Base-by-base conservation (phyloP, 2,113 vertebrate genomes). In the Tursiops truncatus region DNA sequence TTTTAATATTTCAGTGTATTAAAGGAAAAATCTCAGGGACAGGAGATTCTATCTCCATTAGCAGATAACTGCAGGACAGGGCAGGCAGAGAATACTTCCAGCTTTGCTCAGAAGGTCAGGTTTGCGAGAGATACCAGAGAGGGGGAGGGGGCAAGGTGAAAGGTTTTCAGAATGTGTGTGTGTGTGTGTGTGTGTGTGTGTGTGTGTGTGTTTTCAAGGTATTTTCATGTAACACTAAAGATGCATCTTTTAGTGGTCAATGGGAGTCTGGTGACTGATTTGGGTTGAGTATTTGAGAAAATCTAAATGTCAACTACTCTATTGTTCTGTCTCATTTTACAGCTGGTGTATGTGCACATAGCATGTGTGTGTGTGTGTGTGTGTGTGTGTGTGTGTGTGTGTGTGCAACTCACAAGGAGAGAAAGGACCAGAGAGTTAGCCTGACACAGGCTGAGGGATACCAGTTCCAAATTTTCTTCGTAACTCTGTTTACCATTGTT, bases 401-500 rank as follows among this genome's bases (percentile, higher is more conserved):
- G 26, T 1, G 2, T 2, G 12, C 38, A 53, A 17, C n/a, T 80
- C n/a, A 70, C 9, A 36, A 47, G n/a, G 38, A 93, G 21, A 90
- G 26, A 92, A 81, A 79, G 50, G 47, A 71, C 67, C 79, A 70
- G 36, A 21, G 44, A 95, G 11, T 87, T 36, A 76, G 44, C 50
- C 86, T 56, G 33, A 74, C 70, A 33, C 13, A 82, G 44, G 25
- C 81, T 70, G 44, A 96, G 65, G 74, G 73, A 67, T 33, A 94
- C 68, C 58, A 70, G 31, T 36, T 41, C 93, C 60, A 71, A 91
- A 85, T 93, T 85, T 80, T 97, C 77, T 70, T 56, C 70, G 28
- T 80, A 85, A 73, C 28, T 56, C 67, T 94, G 81, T 97, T 97
- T 93, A 97, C 38, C 86, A 36, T 94, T 87, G 90, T 58, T 81